phyloP scores from a whole-genome alignment of 2,797 vertebrate genomes.

The Pampus argenteus region DNA sequence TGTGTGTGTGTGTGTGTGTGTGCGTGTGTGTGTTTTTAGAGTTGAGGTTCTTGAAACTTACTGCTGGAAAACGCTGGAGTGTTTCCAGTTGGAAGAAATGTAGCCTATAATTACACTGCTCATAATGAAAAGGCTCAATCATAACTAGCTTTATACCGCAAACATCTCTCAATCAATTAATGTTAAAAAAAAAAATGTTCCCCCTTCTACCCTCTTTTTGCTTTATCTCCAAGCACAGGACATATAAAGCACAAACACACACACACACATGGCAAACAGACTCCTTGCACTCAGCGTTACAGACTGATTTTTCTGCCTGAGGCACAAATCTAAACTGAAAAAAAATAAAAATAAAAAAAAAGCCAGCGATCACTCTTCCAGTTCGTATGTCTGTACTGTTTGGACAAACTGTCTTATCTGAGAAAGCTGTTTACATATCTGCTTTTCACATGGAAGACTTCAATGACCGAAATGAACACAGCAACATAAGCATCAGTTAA shows the following conservation, averaged over 20 bases:
- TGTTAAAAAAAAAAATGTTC: too few relatives aligned
- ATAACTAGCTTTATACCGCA: conserved; percentile 51
- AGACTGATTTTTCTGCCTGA: conserved; percentile 29
- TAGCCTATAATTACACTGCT: conserved; percentile 58
- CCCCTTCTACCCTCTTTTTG: background rate
- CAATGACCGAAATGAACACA: background rate
- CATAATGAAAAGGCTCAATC: conserved; percentile 64
- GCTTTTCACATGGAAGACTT: conserved; percentile 39
- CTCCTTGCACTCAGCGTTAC: conserved; percentile 4
- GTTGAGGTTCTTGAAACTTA: conserved; percentile 54
- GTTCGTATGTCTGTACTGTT: conserved; percentile 31
- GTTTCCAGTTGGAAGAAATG: conserved; percentile 61
- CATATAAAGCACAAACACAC: background rate
- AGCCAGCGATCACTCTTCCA: conserved; percentile 12
- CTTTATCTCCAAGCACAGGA: conserved; percentile 5
- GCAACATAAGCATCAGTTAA: background rate
- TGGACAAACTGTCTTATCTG: conserved; percentile 42
- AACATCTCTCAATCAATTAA: conserved; percentile 44
- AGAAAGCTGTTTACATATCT: conserved; percentile 26
- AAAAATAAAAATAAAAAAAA: conserved; percentile 43
- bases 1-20: conserved; percentile 2
- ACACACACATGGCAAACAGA: conserved; percentile 19
- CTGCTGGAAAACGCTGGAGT: conserved; percentile 62
- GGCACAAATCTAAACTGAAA: conserved; percentile 49
- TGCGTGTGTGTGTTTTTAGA: conserved; percentile 32